phyloP scores from a whole-genome alignment of 2,113 vertebrate species.

The Cavia aperea region DNA sequence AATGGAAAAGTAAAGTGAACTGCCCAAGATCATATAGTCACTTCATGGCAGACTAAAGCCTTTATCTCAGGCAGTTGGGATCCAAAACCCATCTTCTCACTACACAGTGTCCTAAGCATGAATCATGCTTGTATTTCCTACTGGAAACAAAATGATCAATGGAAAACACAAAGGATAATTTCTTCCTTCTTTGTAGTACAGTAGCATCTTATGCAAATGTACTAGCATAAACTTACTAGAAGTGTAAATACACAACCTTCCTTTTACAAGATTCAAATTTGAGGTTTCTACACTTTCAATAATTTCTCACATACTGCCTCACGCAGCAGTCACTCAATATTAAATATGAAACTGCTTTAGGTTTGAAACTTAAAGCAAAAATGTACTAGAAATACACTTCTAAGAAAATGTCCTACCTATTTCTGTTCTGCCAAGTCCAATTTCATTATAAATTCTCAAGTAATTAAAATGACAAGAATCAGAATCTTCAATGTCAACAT shows the following conservation, averaged over 20 bases:
- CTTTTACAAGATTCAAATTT: conserved; percentile 22
- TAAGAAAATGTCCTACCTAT: conserved; percentile 82
- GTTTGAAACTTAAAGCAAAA: conserved; percentile 18
- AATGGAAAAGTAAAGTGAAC: neutral
- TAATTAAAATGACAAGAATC: conserved; percentile 95
- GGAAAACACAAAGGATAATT: neutral
- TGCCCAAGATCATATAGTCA: neutral
- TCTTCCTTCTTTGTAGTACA: neutral
- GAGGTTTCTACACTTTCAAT: conserved; percentile 25
- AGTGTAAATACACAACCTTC: neutral
- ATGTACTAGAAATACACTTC: neutral
- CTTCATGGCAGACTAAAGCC: neutral
- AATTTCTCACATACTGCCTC: conserved; percentile 27
- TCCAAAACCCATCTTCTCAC: neutral
- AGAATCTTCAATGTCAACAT: conserved; percentile 90
- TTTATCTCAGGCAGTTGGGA: neutral
- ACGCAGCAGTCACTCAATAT: neutral
- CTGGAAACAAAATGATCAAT: conserved; percentile 30
- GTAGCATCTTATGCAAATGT: neutral
- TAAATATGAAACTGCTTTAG: neutral
- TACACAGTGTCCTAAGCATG: neutral
- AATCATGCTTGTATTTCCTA: conserved; percentile 4
- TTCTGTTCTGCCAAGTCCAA: conserved; percentile 86
- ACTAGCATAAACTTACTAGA: neutral
- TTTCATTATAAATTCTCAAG: conserved; percentile 91